phyloP scores from a whole-genome alignment of 2,888 invertebrate genomes.

The Chymomyza fuscimana region DNA sequence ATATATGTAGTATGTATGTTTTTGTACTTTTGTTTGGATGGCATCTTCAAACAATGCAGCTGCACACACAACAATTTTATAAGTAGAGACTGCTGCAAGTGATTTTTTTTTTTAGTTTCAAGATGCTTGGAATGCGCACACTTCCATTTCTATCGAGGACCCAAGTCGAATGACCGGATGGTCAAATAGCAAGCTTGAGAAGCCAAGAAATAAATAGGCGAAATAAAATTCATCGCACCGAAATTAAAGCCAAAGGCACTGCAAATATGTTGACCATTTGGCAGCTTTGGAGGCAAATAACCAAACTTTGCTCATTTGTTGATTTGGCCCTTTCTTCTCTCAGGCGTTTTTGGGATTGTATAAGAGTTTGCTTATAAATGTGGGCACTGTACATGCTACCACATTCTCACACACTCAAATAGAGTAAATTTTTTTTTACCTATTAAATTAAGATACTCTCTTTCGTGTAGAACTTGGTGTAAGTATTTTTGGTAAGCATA shows the following conservation, averaged over 20 bases:
- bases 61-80: conserved; percentile 13
- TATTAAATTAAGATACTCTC: too few species aligned
- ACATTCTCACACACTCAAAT: too few species aligned
- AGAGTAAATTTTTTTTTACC: too few species aligned
- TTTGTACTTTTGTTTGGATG: neutral
- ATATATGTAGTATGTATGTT: conserved; percentile 21
- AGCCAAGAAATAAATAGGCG: conserved; percentile 55
- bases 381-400: too few species aligned
- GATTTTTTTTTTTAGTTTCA: conserved; percentile 67
- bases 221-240: conserved; percentile 55
- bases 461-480: too few species aligned
- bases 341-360: neutral
- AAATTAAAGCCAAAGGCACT: conserved; percentile 69
- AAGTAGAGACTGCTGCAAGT: conserved; percentile 33
- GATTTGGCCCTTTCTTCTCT: neutral
- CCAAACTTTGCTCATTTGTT: neutral
- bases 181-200: conserved; percentile 21
- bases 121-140: conserved; percentile 71
- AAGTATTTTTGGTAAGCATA: too few species aligned
- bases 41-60: conserved; percentile 54
- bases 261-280: conserved; percentile 50
- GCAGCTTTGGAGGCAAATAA: conserved; percentile 31
- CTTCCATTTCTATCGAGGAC: conserved; percentile 51
- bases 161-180: neutral
- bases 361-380: neutral